These are phyloP conservation scores for Pristionchus japonicus DNA, from an alignment of 2,888 invertebrate species.

Conservation along the genomic window DNA sequence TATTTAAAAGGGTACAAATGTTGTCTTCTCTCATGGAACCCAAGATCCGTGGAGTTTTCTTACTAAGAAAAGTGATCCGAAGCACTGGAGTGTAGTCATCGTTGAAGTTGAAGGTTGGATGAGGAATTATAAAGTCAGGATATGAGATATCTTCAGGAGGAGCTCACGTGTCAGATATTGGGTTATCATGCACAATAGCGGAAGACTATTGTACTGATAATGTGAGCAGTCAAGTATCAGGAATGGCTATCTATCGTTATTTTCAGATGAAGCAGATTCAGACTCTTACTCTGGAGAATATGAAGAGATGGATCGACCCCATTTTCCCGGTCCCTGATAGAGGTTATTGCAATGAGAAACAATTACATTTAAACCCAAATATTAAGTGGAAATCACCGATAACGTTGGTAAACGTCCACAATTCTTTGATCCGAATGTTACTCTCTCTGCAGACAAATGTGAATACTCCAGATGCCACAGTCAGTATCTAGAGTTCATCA, in stretches of 20 bases:
- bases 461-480: neutral
- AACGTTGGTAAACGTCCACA: conserved; percentile 41
- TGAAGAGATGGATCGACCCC: neutral
- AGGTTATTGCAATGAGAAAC: too few relatives aligned
- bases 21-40: conserved; percentile 30
- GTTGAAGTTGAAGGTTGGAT: conserved; percentile 9
- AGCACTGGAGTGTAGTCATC: conserved; percentile 29
- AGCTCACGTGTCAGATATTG: conserved; percentile 1
- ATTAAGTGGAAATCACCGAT: conserved; percentile 38
- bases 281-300: neutral
- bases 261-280: neutral
- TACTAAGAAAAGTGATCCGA: conserved; percentile 15
- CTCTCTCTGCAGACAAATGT: neutral
- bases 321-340: neutral
- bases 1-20: conserved; percentile 51
- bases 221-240: too few relatives aligned
- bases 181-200: neutral
- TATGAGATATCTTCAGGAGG: conserved; percentile 7
- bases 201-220: neutral
- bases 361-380: too few relatives aligned
- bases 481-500: neutral
- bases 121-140: neutral
- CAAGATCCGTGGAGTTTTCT: conserved; percentile 38
- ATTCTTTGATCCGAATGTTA: neutral
- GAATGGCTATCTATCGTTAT: too few relatives aligned